phyloP scores from a whole-genome alignment of 2,888 invertebrate species.

The Coelopa pilipes region DNA sequence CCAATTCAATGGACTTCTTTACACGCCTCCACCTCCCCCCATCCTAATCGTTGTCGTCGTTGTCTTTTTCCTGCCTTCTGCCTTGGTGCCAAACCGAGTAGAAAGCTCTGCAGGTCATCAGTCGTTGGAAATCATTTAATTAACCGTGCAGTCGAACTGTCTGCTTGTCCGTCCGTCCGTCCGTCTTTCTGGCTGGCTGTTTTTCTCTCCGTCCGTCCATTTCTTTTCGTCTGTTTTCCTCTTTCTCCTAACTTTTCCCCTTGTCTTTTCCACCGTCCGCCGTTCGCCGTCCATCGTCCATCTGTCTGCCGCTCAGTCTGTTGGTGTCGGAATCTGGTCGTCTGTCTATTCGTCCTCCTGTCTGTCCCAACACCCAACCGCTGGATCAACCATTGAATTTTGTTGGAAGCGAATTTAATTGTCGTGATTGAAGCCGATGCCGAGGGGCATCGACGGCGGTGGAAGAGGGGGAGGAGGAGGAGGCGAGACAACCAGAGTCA shows the following conservation, averaged over 20 bases:
- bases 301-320: too few relatives aligned
- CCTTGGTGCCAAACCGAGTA: slow-evolving; percentile 41
- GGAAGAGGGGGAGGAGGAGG: neutral
- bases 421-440: slow-evolving; percentile 51
- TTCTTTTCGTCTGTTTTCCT: too few relatives aligned
- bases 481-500: too few relatives aligned
- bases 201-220: neutral
- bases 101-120: slow-evolving; percentile 46
- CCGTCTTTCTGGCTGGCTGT: slow-evolving; percentile 31
- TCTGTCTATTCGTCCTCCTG: too few relatives aligned
- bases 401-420: slow-evolving; percentile 53
- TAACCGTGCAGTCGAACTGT: slow-evolving; percentile 43
- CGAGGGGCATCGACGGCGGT: too few relatives aligned
- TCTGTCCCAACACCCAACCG: too few relatives aligned
- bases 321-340: too few relatives aligned
- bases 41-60: neutral
- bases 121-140: slow-evolving; percentile 57
- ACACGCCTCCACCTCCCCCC: neutral
- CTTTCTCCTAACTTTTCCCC: too few relatives aligned
- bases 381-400: too few relatives aligned
- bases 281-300: too few relatives aligned
- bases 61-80: too few relatives aligned
- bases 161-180: neutral
- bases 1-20: neutral
- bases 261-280: too few relatives aligned